Percentiles rank a stretch among this genome's conserved stretches.
Evolutionary conservation across 2,888 invertebrate species (phyloP).

Genomic region (Allolobophora icterica): DNA sequence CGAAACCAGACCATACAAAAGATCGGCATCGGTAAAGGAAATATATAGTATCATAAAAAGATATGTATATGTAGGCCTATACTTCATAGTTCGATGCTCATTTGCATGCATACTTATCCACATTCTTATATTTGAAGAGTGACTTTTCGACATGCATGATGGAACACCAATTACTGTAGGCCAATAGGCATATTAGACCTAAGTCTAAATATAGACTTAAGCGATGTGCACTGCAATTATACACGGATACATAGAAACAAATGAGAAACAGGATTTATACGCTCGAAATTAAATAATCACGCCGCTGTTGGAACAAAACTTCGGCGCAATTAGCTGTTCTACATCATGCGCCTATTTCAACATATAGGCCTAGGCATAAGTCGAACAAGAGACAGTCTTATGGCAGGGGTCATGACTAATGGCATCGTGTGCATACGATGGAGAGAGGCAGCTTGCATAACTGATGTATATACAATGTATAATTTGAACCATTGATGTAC

Average conservation of each 20-base stretch:
- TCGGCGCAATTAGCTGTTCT: no score
- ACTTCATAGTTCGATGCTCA: not conserved
- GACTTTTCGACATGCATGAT: not conserved
- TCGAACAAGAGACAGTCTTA: not conserved
- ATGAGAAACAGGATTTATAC: not conserved
- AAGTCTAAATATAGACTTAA: not conserved
- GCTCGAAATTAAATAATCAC: not conserved
- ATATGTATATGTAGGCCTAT: not conserved
- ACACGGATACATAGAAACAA: not conserved
- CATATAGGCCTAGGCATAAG: not conserved
- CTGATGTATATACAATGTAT: slow-evolving; percentile 1
- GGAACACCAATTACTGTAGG: not conserved
- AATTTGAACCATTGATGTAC: not conserved
- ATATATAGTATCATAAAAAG: slow-evolving; percentile 9
- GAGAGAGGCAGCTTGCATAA: not conserved
- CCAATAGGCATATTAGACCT: no score
- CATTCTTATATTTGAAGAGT: not conserved
- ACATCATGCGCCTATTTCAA: not conserved
- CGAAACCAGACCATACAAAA: not conserved
- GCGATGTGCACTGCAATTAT: not conserved
- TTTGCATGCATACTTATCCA: not conserved
- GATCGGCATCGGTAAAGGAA: not conserved
- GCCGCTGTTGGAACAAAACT: not conserved
- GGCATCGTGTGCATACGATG: not conserved
- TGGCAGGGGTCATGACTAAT: not conserved